Evolutionary conservation across 1,140 invertebrate species (phyloP).

Genomic region (Drosophila serrata): DNA sequence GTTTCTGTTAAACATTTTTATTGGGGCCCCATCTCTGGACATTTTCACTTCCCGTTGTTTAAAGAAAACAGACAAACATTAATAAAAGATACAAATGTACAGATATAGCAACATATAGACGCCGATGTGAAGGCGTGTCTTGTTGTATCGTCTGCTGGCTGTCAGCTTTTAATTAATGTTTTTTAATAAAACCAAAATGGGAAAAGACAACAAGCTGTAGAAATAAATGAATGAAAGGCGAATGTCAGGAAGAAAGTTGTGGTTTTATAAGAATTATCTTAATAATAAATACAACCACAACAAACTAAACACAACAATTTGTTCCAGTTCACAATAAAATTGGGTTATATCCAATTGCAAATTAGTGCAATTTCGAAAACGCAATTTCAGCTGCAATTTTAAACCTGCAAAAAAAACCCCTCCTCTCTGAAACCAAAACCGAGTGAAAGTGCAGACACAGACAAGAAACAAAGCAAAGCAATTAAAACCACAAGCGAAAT

Average conservation of each 20-base stretch:
- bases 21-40: neutral
- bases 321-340: constrained; percentile 19
- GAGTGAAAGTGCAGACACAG: constrained; percentile 35
- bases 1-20: constrained; percentile 29
- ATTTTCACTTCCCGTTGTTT: constrained; percentile 36
- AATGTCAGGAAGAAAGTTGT: constrained; percentile 22
- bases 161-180: constrained; percentile 54
- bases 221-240: neutral
- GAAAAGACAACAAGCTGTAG: neutral
- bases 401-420: constrained; percentile 22
- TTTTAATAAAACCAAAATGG: constrained; percentile 41
- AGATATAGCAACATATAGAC: constrained; percentile 7
- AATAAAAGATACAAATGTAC: constrained; percentile 19
- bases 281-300: neutral
- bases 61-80: constrained; percentile 25
- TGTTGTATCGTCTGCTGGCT: constrained; percentile 31
- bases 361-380: constrained; percentile 23
- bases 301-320: constrained; percentile 7
- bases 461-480: constrained; percentile 35
- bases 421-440: constrained; percentile 15
- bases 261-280: neutral
- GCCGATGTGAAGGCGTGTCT: constrained; percentile 25
- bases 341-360: constrained; percentile 20
- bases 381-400: constrained; percentile 15
- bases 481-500: constrained; percentile 35